A percentile compares a stretch with the other conserved stretches of the same genome.
Evolutionary conservation across 2,113 vertebrate genomes (phyloP).

Genomic region (Conger conger): DNA sequence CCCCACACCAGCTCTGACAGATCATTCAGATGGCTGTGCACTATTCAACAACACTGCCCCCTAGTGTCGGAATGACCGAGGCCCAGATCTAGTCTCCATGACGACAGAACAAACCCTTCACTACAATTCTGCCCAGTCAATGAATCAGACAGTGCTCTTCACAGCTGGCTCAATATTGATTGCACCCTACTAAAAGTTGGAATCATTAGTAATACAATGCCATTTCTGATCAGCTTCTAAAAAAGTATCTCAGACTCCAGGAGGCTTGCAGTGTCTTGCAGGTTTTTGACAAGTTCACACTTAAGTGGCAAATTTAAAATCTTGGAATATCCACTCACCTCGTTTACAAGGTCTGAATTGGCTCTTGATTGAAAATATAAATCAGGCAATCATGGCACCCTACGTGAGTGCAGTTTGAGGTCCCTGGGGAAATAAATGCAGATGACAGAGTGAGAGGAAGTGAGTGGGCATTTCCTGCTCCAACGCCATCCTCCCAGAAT

Average conservation of each 20-base stretch:
- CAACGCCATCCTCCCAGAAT: neutral
- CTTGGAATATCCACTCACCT: neutral
- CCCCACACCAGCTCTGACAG: conserved; percentile 33
- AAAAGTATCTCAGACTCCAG: neutral
- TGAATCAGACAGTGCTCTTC: neutral
- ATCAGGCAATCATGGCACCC: no score
- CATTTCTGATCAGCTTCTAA: neutral
- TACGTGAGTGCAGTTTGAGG: no score
- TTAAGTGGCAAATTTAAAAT: no score
- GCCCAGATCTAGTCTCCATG: conserved; percentile 18
- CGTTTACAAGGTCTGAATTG: no score
- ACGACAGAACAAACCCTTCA: neutral
- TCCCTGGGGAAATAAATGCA: neutral
- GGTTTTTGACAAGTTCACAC: no score
- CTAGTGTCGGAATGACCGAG: conserved; percentile 26
- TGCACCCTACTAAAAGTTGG: neutral
- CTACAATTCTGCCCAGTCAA: neutral
- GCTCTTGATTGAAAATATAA: no score
- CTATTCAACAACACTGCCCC: conserved; percentile 4
- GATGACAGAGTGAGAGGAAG: no score
- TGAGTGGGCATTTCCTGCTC: neutral
- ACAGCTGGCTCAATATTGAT: neutral
- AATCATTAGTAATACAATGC: conserved; percentile 13
- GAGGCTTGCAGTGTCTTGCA: no score
- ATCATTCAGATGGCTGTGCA: conserved; percentile 33